phyloP scores from a whole-genome alignment of 2,113 vertebrate species.

The Hemichromis elongatus region DNA sequence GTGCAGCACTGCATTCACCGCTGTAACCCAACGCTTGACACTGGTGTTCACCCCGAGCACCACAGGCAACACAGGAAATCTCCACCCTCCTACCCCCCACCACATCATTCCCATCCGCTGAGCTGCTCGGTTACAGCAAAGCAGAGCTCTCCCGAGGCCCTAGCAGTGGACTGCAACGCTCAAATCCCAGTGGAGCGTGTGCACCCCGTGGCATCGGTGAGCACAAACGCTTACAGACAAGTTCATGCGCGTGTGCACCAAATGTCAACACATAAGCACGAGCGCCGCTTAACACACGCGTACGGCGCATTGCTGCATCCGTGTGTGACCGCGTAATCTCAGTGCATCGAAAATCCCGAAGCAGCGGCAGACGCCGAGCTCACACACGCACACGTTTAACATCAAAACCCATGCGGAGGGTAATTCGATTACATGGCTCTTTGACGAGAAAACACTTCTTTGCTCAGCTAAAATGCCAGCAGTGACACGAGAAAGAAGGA shows the following conservation, averaged over 20 bases:
- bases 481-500: constrained; percentile 22
- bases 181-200: constrained; percentile 28
- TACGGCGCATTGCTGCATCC: background rate
- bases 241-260: constrained; percentile 14
- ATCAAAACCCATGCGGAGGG: constrained; percentile 53
- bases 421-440: constrained; percentile 61
- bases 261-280: background rate
- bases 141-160: constrained; percentile 27
- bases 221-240: constrained; percentile 35
- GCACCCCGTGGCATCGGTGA: constrained; percentile 25
- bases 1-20: background rate
- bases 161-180: constrained; percentile 41
- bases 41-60: constrained; percentile 55
- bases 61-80: constrained; percentile 62
- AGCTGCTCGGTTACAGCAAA: constrained; percentile 31
- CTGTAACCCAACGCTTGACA: constrained; percentile 65
- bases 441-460: constrained; percentile 54
- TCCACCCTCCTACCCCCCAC: background rate
- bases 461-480: constrained; percentile 36
- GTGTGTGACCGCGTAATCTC: background rate
- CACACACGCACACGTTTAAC: constrained; percentile 21
- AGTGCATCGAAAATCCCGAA: background rate
- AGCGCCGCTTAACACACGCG: background rate
- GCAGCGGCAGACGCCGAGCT: background rate
- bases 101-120: background rate